Evolutionary conservation across 2,888 invertebrate species (phyloP), one percentile per base, ranked within the genome.

Genomic region (Tiphia femorata): DNA sequence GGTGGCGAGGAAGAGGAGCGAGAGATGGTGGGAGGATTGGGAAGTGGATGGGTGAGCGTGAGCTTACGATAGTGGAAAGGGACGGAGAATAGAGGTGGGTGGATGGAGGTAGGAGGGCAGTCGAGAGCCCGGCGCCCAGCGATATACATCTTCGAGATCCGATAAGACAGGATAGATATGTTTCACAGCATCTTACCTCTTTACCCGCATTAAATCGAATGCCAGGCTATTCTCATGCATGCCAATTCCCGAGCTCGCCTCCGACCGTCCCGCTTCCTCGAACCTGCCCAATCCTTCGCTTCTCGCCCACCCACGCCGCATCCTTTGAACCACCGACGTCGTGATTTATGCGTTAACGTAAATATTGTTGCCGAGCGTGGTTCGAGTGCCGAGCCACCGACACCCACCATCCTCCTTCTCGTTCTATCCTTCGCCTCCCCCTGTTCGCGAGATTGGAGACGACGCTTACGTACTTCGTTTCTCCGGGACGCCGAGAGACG

Each of bases 151-250:
- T 77, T 78, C 66, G 72, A 62, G 69, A 81, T 79, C 77, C 75
- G 80, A 79, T 80, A 79, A 79, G 75, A 74, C 72, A 73, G 76
- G 76, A 79, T 76, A 75, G 81, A 81, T 79, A 81, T 76, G 80
- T 81, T 79, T 79, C 75, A 72, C 76, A 73, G 74, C 70, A 70
- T 72, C 75, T 76, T 75, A 76, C 76, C 78, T 78, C 79, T 80
- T 80, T 79, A 79, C 78, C 67, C 76, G 78, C 72, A 79, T 81
- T 81, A 79, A 81, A 81, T 81, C 81, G 81, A 80, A 81, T 72
- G 76, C 79, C 77, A 73, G 63, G 73, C 72, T 73, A 77, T 81
- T 80, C 79, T 81, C 80, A 80, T 81, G 81, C 81, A 81, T 81
- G 81, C 80, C 81, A 81, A 81, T 81, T 80, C 72, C 72, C 61